phyloP scores from a whole-genome alignment of 2,888 invertebrate species.

The Lasius platythorax region DNA sequence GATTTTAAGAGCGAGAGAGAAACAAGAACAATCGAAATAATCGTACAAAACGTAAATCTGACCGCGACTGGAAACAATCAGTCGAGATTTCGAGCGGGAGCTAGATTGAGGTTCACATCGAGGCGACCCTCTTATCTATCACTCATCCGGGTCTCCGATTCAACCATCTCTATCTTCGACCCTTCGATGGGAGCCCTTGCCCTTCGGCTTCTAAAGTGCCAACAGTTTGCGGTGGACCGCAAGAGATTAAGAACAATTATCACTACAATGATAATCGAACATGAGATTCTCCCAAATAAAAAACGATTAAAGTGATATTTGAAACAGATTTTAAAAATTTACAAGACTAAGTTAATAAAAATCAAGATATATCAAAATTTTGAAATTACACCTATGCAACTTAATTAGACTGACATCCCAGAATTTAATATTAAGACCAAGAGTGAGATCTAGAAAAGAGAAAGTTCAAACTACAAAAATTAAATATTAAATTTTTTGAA shows the following conservation, averaged over 20 bases:
- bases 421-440: background rate
- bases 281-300: conserved; percentile 16
- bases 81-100: conserved; percentile 54
- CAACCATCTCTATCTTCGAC: conserved; percentile 81
- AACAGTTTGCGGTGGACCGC: conserved; percentile 79
- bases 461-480: background rate
- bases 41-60: conserved; percentile 26
- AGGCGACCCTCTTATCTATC: conserved; percentile 79
- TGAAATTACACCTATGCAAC: background rate
- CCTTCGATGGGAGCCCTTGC: conserved; percentile 73
- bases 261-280: conserved; percentile 67
- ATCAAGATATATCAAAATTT: background rate
- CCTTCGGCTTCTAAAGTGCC: conserved; percentile 70
- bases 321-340: background rate
- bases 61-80: conserved; percentile 71
- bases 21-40: background rate
- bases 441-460: background rate
- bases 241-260: conserved; percentile 79
- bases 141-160: conserved; percentile 79
- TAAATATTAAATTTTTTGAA: background rate
- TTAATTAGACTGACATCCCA: background rate
- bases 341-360: background rate
- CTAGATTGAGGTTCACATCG: conserved; percentile 64
- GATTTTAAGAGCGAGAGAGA: background rate
- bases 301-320: background rate